phyloP scores from a whole-genome alignment of 2,797 vertebrate genomes.

The Acropternis orthonyx region DNA sequence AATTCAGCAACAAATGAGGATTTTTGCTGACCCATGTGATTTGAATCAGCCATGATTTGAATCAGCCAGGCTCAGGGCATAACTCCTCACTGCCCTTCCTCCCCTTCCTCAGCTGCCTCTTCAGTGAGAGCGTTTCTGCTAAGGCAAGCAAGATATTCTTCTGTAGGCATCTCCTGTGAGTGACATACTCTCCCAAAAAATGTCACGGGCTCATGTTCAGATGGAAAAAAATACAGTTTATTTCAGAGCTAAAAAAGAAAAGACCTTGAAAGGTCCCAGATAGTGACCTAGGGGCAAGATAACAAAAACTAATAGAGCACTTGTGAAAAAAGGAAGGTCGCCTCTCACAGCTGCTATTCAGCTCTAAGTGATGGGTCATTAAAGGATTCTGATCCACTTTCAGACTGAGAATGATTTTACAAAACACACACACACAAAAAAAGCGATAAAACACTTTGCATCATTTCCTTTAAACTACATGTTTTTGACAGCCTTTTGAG shows the following conservation, averaged over 20 bases:
- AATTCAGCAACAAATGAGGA: neutral
- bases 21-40: neutral
- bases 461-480: neutral
- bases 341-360: conserved; percentile 30
- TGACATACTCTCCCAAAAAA: neutral
- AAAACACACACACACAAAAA: neutral
- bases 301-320: conserved; percentile 47
- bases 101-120: neutral
- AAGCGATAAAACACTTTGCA: neutral
- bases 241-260: neutral
- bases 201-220: neutral
- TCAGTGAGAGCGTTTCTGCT: neutral
- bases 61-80: neutral
- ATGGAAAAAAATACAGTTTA: neutral
- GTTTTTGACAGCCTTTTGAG: neutral
- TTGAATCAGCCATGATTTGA: neutral
- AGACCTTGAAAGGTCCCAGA: neutral
- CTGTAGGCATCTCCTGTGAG: neutral
- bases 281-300: conserved; percentile 7
- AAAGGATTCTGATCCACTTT: conserved; percentile 23
- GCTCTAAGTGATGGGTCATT: conserved; percentile 32
- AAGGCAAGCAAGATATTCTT: neutral
- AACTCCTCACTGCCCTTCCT: neutral
- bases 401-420: neutral
- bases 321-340: conserved; percentile 39